Evolutionary conservation across 2,797 vertebrate species (phyloP), one percentile per base, ranked within the genome.

Genomic region (Rhinogobio ventralis): DNA sequence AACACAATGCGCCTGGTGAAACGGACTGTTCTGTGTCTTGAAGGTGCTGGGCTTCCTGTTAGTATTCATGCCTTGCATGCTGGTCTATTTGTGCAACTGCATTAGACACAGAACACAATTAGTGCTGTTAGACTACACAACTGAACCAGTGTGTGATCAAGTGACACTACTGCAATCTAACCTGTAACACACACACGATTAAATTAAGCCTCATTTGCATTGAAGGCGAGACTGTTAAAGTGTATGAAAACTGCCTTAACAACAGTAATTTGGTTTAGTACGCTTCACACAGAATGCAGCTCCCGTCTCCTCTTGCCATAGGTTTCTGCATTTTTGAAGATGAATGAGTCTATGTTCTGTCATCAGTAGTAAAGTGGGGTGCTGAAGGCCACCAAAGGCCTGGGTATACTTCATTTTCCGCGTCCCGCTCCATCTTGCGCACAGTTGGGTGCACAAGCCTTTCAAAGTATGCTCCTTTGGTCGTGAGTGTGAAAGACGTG

Each of bases 91-190:
- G 46, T 64, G 49, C 42, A 49, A 25, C 15, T 53, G 46, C 20
- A 42, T 78, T 67, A 64, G 45, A 25, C 62, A 78, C 17, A n/a
- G 60, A 83, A 78, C 57, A 79, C 60, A 86, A 79, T 75, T 74
- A 86, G 77, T 79, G 76, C 51, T 55, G 62, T 83, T 79, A 73
- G 62, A 82, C 55, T 67, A 46, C 60, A 66, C 60, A 72, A 79
- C 46, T 53, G 55, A 79, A 83, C 45, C 46, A 79, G 68, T 51
- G 53, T 30, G 75, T 57, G 64, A 84, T 51, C 28, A 79, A 68
- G 55, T 45, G 57, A 79, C 62, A 76, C 55, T 33, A 53, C 82
- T 39, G 73, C 64, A 69, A 81, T 81, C 45, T 62, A 84, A 76
- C 68, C 15, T 5, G 55, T 49, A 83, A 57, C 30, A 25, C 64